phyloP scores from a whole-genome alignment of 2,113 vertebrate genomes.

The Pseudolaguvia tuberculata region DNA sequence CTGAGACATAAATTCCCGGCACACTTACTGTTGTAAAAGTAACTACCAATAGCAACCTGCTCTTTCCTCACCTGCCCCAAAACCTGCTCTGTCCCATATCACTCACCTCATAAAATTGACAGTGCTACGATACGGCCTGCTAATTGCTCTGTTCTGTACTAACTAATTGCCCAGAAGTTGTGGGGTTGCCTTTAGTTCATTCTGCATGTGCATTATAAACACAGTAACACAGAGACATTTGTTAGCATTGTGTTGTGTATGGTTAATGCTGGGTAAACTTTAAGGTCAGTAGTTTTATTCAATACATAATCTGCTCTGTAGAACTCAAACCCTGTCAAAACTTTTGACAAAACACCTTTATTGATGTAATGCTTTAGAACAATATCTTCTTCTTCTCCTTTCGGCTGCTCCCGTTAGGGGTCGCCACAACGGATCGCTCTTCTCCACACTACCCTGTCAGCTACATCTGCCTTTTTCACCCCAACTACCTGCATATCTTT shows the following conservation, averaged over 20 bases:
- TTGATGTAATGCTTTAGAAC: too few species aligned
- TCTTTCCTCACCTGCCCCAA: constrained; percentile 62
- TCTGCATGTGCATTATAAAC: constrained; percentile 33
- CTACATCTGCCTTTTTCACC: too few species aligned
- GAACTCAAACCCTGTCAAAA: too few species aligned
- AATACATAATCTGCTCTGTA: constrained; percentile 43
- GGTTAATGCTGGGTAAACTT: constrained; percentile 14
- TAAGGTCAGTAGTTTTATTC: constrained; percentile 19
- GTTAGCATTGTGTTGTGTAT: constrained; percentile 48
- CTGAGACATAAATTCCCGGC: constrained; percentile 58
- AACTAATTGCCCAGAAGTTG: constrained; percentile 54
- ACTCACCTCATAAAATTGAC: constrained; percentile 58
- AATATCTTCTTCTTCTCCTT: too few species aligned
- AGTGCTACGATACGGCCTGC: constrained; percentile 11
- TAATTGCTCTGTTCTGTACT: constrained; percentile 47
- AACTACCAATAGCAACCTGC: constrained; percentile 61
- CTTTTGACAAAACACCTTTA: too few species aligned
- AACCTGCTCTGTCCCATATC: constrained; percentile 64
- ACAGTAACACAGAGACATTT: constrained; percentile 38
- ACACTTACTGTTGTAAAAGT: constrained; percentile 54
- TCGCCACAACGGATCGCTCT: too few species aligned
- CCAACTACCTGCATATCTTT: too few species aligned
- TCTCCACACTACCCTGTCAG: too few species aligned
- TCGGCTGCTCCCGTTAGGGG: too few species aligned
- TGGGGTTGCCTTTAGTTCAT: constrained; percentile 46